These are phyloP conservation scores for Vandiemenella viatica DNA, from an alignment of 2,888 invertebrate species.

Conservation along the genomic window DNA sequence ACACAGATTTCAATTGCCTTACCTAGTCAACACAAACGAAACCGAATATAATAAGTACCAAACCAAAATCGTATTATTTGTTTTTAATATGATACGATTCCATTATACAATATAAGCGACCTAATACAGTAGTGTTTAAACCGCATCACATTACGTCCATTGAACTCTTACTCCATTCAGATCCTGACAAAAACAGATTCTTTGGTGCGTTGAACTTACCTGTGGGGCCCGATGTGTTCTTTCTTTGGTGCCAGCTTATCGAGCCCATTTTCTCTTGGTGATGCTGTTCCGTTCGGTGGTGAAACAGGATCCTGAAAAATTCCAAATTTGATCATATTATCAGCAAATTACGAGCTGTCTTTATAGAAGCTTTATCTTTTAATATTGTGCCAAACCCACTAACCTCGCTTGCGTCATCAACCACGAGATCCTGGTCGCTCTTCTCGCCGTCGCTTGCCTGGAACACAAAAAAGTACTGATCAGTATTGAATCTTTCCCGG, in stretches of 20 bases:
- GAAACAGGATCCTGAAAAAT: conserved; percentile 55
- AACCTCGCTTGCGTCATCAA: conserved; percentile 81
- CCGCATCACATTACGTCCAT: too few species aligned
- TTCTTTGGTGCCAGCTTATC: conserved; percentile 65
- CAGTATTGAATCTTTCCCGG: too few species aligned
- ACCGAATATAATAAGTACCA: too few species aligned
- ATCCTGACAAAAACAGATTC: too few species aligned
- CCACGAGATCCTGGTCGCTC: conserved; percentile 83
- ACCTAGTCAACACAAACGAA: too few species aligned
- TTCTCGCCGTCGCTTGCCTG: conserved; percentile 72
- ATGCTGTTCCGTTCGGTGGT: conserved; percentile 73
- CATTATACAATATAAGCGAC: not conserved
- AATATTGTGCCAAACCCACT: conserved; percentile 15
- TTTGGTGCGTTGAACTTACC: too few species aligned
- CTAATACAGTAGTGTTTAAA: not conserved
- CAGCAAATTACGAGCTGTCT: too few species aligned
- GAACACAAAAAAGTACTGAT: conserved; percentile 19
- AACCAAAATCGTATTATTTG: too few species aligned
- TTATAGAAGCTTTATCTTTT: not conserved
- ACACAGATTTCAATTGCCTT: too few species aligned
- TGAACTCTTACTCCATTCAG: too few species aligned
- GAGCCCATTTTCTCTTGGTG: conserved; percentile 75
- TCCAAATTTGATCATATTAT: not conserved
- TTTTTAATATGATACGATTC: too few species aligned
- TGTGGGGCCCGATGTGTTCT: conserved; percentile 54